Percentiles rank a stretch among this genome's conserved stretches.
Conservation (phyloP, 2,888 invertebrate species). For the Leptogaster cylindrica region DNA sequence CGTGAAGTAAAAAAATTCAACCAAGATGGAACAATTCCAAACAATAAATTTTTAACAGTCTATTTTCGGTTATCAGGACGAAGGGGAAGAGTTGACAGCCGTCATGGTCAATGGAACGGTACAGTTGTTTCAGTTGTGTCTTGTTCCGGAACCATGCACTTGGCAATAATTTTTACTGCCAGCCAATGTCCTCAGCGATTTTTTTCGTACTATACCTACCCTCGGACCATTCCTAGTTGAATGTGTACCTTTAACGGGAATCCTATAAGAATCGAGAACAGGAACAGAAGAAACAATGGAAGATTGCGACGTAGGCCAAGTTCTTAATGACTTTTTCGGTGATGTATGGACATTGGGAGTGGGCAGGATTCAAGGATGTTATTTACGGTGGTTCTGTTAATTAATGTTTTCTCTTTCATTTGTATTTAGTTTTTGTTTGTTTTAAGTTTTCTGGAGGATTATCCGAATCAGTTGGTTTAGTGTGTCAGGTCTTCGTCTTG, state of each 20-base stretch:
- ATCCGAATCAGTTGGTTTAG: too few species aligned
- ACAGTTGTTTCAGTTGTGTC: conserved; percentile 2
- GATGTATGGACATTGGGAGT: conserved; percentile 28
- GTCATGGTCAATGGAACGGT: conserved; percentile 46
- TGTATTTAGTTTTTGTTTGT: too few species aligned
- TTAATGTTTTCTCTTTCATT: conserved; percentile 42
- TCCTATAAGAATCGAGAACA: conserved; percentile 28
- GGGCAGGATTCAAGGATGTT: conserved; percentile 6
- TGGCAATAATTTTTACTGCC: conserved; percentile 32
- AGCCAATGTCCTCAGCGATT: conserved; percentile 30
- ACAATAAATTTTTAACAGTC: conserved; percentile 26
- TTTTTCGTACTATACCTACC: too few species aligned
- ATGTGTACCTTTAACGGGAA: conserved; percentile 37
- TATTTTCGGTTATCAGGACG: conserved; percentile 7
- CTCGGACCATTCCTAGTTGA: not conserved
- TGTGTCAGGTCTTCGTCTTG: not conserved
- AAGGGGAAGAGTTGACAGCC: conserved; percentile 35
- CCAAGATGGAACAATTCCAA: conserved; percentile 37
- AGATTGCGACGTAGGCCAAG: conserved; percentile 21
- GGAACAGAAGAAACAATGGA: not conserved
- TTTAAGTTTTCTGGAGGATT: too few species aligned
- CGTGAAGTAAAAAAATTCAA: conserved; percentile 14
- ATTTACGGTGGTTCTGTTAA: conserved; percentile 45
- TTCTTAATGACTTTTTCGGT: conserved; percentile 43
- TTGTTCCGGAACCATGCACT: conserved; percentile 45